phyloP scores from a whole-genome alignment of 2,888 invertebrate genomes.

The Rhamnusium bicolor region DNA sequence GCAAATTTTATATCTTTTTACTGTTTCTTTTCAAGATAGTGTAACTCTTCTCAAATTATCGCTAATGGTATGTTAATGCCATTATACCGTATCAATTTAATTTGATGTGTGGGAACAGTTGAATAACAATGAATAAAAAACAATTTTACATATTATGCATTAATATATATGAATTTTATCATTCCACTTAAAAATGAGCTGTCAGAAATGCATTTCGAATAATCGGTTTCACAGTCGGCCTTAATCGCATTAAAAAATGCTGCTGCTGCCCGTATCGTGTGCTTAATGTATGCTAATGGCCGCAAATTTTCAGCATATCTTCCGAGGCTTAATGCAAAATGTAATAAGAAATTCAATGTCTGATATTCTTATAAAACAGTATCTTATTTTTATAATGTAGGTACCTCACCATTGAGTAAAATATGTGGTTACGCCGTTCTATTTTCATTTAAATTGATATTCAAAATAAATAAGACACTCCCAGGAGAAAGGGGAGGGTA shows the following conservation, averaged over 20 bases:
- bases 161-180: conserved; percentile 23
- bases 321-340: background rate
- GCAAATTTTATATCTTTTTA: background rate
- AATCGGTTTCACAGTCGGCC: conserved; percentile 4
- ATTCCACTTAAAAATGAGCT: conserved; percentile 18
- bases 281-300: conserved; percentile 46
- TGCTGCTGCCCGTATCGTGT: conserved; percentile 33
- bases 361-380: background rate
- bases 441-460: conserved; percentile 20
- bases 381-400: conserved; percentile 1
- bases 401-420: background rate
- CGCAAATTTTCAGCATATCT: conserved; percentile 27
- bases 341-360: conserved; percentile 13
- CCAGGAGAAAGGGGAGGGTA: conserved; percentile 13
- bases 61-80: conserved; percentile 6
- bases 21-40: background rate
- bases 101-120: background rate
- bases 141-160: background rate
- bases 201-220: conserved; percentile 5
- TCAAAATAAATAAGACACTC: conserved; percentile 21
- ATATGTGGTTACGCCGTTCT: conserved; percentile 11
- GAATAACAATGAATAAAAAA: background rate
- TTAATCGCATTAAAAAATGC: conserved; percentile 34
- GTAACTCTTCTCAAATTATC: background rate
- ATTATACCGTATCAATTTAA: background rate